Evolutionary conservation across 92 coral and sea anemone species (phyloP).

Genomic region (Umimayanthus kanabou): DNA sequence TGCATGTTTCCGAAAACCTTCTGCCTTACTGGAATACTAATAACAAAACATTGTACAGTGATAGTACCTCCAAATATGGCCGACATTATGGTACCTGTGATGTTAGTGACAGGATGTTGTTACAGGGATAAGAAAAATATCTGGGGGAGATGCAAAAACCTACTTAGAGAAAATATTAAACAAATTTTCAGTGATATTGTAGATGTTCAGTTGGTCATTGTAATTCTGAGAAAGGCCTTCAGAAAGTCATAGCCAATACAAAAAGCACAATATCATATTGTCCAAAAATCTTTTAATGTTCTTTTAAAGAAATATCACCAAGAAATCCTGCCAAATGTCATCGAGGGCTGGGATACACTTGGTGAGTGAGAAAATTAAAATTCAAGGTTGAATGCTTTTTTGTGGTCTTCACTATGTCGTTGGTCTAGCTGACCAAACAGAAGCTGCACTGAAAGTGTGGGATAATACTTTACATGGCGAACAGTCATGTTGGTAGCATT

Average conservation of each 20-base stretch:
- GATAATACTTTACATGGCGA: conserved; percentile 32
- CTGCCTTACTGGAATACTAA: conserved; percentile 2
- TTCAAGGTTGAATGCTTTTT: conserved; percentile 12
- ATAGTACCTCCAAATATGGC: conserved; percentile 42
- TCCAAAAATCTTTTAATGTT: conserved; percentile 23
- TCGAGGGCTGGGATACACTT: conserved; percentile 26
- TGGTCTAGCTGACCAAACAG: conserved; percentile 39
- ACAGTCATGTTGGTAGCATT: conserved; percentile 14
- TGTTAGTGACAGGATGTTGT: neutral
- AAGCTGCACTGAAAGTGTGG: conserved; percentile 42
- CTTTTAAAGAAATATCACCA: conserved; percentile 27
- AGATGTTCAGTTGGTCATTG: neutral
- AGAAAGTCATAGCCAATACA: conserved; percentile 1
- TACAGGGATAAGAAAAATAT: too few species aligned
- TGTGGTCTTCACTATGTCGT: conserved; percentile 41
- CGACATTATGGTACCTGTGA: conserved; percentile 34
- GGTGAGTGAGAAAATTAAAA: conserved; percentile 4
- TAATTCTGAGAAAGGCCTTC: conserved; percentile 15
- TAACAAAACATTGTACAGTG: conserved; percentile 31
- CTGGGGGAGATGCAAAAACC: conserved; percentile 19
- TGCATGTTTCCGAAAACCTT: conserved; percentile 23
- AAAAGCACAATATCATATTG: conserved; percentile 36
- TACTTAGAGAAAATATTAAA: conserved; percentile 10
- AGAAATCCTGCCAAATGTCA: conserved; percentile 29
- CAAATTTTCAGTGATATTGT: conserved; percentile 24